These are phyloP conservation scores for Megalurothrips usitatus DNA, from an alignment of 2,888 invertebrate species.

Conservation along the genomic window DNA sequence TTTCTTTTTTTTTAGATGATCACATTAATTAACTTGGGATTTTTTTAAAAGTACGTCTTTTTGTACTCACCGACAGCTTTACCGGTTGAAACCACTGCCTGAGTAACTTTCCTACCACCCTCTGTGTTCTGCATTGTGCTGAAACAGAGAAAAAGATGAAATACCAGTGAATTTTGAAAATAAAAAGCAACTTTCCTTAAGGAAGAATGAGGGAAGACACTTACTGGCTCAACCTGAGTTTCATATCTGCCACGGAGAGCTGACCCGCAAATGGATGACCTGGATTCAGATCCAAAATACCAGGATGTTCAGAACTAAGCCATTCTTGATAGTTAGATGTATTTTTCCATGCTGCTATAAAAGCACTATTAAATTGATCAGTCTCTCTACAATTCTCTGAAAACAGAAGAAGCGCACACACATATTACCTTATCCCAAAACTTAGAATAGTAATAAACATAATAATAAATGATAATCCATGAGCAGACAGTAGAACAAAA, in stretches of 20 bases:
- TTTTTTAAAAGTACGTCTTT: background rate
- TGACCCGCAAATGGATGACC: constrained; percentile 95
- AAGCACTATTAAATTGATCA: constrained; percentile 83
- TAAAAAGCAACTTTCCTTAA: background rate
- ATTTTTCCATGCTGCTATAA: constrained; percentile 76
- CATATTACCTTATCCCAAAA: constrained; percentile 28
- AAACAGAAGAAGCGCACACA: constrained; percentile 35
- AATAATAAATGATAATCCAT: constrained; percentile 28
- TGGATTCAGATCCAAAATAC: constrained; percentile 64
- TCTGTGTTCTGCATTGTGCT: constrained; percentile 94
- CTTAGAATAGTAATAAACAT: background rate
- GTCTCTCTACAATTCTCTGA: constrained; percentile 73
- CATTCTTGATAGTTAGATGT: constrained; percentile 88
- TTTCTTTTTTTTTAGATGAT: constrained; percentile 28
- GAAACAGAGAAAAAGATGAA: constrained; percentile 40
- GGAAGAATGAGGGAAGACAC: constrained; percentile 43
- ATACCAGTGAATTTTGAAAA: background rate
- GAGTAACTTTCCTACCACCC: constrained; percentile 86
- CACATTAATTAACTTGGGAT: constrained; percentile 9
- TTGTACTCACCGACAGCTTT: constrained; percentile 63
- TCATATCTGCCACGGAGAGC: constrained; percentile 90
- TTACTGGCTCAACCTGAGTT: constrained; percentile 84
- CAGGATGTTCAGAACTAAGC: constrained; percentile 62
- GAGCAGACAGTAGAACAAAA: constrained; percentile 28
- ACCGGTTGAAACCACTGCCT: constrained; percentile 86